These are phyloP conservation scores for Campoplex nolae DNA, from an alignment of 2,888 invertebrate species.

Conservation along the genomic window DNA sequence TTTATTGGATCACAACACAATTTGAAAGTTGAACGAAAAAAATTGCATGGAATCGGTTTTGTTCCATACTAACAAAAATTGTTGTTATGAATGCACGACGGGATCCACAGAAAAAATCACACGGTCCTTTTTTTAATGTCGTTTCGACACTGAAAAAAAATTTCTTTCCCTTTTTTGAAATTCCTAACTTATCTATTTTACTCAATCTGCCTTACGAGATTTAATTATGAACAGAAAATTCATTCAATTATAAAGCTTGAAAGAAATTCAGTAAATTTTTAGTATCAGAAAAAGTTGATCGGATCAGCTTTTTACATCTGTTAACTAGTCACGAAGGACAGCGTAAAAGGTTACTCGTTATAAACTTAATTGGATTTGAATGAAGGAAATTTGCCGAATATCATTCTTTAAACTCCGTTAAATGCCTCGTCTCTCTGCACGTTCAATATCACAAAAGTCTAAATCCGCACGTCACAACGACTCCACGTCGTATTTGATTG, in stretches of 20 bases:
- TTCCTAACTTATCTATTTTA: background rate
- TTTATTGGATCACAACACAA: conserved; percentile 23
- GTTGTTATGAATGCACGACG: background rate
- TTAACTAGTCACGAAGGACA: background rate
- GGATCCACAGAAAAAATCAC: background rate
- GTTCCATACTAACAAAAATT: background rate
- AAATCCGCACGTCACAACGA: background rate
- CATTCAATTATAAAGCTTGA: background rate
- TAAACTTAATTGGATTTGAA: background rate
- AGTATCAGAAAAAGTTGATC: background rate
- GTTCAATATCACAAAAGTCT: background rate
- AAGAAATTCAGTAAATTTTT: background rate
- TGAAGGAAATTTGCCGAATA: background rate
- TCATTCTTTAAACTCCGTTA: background rate
- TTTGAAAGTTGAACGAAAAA: conserved; percentile 35
- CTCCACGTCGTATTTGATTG: background rate
- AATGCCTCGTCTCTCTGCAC: background rate
- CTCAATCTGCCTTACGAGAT: background rate
- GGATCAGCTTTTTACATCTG: background rate
- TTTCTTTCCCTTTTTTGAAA: background rate
- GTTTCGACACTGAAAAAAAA: background rate
- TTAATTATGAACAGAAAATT: background rate
- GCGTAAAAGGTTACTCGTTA: background rate
- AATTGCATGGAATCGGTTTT: conserved; percentile 45
- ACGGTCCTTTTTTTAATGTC: background rate